Percentiles rank a stretch among this genome's conserved stretches.
phyloP scores from a whole-genome alignment of 2,888 invertebrate species.

The Tetranychus piercei region DNA sequence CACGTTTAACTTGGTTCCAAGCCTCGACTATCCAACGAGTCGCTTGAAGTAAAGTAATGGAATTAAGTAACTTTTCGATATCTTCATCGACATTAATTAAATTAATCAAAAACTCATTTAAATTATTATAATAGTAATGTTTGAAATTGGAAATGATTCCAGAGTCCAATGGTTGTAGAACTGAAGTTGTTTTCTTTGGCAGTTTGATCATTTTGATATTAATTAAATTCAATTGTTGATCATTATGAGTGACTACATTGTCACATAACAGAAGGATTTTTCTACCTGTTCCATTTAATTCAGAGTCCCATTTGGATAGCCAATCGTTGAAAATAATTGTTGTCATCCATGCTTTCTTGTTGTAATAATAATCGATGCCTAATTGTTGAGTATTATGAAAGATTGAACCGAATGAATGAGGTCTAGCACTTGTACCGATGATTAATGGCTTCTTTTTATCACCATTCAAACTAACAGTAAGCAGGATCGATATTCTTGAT shows the following conservation, averaged over 20 bases:
- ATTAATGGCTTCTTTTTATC: background rate
- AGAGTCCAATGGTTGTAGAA: background rate
- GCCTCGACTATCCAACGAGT: background rate
- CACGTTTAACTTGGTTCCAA: too few species aligned
- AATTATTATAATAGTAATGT: background rate
- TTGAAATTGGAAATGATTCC: background rate
- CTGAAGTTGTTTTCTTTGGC: background rate
- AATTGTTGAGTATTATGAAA: background rate
- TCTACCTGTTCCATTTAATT: background rate
- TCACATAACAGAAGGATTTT: background rate
- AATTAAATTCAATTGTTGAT: background rate
- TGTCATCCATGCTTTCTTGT: background rate
- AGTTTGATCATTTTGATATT: background rate
- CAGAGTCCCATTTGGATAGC: background rate
- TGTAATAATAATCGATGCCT: background rate
- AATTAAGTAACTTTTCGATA: too few species aligned
- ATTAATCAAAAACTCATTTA: too few species aligned
- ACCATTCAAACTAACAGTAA: background rate
- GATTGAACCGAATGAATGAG: too few species aligned
- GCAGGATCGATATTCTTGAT: background rate
- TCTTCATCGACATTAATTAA: too few species aligned
- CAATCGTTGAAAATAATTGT: background rate
- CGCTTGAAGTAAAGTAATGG: background rate
- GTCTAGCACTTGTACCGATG: background rate
- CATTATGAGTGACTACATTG: background rate